Conservation (phyloP, 2,888 invertebrate species). For the Sinelater perroti region DNA sequence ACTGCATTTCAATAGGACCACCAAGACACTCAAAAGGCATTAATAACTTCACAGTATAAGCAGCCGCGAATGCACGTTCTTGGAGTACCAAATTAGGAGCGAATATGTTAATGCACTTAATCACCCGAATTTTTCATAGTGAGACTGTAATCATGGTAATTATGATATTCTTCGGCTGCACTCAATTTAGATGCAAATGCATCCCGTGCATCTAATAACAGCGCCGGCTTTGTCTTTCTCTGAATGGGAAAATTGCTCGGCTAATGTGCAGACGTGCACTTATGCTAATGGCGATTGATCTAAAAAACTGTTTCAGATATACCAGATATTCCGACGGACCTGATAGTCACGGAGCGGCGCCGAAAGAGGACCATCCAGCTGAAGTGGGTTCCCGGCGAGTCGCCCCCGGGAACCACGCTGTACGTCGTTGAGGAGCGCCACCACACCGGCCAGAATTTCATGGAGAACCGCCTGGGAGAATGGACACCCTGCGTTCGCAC, state of each 20-base stretch:
- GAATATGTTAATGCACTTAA: constrained; percentile 39
- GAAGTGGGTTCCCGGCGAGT: constrained; percentile 56
- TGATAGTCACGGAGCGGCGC: constrained; percentile 67
- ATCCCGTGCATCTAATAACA: neutral
- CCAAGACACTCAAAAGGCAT: constrained; percentile 46
- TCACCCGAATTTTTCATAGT: constrained; percentile 21
- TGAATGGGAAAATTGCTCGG: neutral
- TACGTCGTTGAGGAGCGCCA: constrained; percentile 76
- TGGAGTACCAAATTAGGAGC: constrained; percentile 31
- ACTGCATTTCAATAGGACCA: constrained; percentile 56
- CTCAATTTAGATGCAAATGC: constrained; percentile 38
- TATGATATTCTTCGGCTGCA: constrained; percentile 22
- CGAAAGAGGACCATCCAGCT: constrained; percentile 62
- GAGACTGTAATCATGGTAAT: constrained; percentile 36
- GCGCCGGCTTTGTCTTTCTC: neutral
- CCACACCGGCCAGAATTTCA: constrained; percentile 72
- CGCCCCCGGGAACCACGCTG: constrained; percentile 53
- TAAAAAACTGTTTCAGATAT: constrained; percentile 60
- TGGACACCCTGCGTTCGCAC: constrained; percentile 70
- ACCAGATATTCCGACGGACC: constrained; percentile 70
- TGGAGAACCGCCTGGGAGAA: constrained; percentile 69
- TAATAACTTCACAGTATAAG: constrained; percentile 41
- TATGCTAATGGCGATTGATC: neutral
- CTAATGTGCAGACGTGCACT: neutral
- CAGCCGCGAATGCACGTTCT: constrained; percentile 11